Conservation (phyloP, 2,797 vertebrate genomes). For the Leptodactylus fallax region DNA sequence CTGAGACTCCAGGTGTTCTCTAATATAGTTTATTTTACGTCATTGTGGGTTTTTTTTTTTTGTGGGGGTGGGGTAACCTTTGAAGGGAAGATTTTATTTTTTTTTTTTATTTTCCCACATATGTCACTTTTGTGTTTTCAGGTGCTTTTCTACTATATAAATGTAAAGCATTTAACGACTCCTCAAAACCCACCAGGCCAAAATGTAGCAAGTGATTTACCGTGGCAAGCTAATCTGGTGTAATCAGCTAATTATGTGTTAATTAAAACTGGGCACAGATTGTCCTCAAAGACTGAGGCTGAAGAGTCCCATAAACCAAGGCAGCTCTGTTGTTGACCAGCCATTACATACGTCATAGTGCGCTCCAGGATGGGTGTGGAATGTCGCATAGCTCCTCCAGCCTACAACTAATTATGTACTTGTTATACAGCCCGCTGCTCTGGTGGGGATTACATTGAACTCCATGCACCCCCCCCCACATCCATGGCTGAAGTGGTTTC, state of each 20-base stretch:
- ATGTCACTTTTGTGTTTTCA: background rate
- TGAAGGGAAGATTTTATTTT: too few species aligned
- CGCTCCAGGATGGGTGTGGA: conserved; percentile 4
- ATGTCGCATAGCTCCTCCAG: conserved; percentile 24
- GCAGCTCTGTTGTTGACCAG: background rate
- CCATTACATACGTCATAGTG: background rate
- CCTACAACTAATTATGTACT: conserved; percentile 18
- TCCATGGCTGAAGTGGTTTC: conserved; percentile 24
- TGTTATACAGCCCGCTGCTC: background rate
- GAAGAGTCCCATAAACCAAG: background rate
- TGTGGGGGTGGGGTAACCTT: too few species aligned
- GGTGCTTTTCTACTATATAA: background rate
- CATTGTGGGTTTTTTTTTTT: too few species aligned
- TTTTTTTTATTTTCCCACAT: background rate
- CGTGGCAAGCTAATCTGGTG: background rate
- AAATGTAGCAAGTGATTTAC: background rate
- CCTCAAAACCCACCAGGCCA: background rate
- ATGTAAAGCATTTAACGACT: background rate
- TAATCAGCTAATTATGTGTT: conserved; percentile 5
- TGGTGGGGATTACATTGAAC: conserved; percentile 3
- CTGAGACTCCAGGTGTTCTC: too few species aligned
- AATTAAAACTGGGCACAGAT: background rate
- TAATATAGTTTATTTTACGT: too few species aligned
- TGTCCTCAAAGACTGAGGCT: background rate
- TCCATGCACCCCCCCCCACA: background rate